Evolutionary conservation across 2,888 invertebrate genomes (phyloP), one percentile per base, ranked within the genome.

Genomic region (Eristalis arbustorum): DNA sequence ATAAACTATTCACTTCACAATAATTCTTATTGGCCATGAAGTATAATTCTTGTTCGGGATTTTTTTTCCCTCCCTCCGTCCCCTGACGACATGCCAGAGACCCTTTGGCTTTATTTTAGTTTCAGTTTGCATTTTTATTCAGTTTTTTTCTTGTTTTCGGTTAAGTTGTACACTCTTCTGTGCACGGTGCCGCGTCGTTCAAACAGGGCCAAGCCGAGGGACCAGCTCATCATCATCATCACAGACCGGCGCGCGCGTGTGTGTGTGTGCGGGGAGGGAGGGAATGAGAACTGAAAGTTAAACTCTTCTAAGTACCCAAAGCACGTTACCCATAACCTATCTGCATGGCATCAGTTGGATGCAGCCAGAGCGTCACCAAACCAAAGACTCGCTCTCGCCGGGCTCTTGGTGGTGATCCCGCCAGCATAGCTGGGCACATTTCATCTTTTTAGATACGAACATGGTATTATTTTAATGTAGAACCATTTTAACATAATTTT

Each of bases 401-500:
- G 68, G 2, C 2, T 0, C 8, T 5, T 31, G 13, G 37, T 42
- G n/a, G 1, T 42, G 14, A 6, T n/a, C 4, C 18, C 3, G 49
- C 49, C 49, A 8, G 49, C 8, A 18, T 18, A 8, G 18, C 18
- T 18, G 75, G 67, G 61, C 84, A 31, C 31, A 85, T 85, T 85
- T 85, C 85, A 85, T 84, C 85, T 85, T 81, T 85, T 81, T 78
- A 85, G 73, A 85, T 81, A 85, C 85, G 76, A 69, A 84, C 88
- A 80, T 85, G 85, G 88, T 88, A 89, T 88, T 90, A 89, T 89
- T 89, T 90, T 89, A 89, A 90, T 90, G 90, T 90, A 89, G 89
- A 89, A 90, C 89, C 90, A 89, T 89, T 89, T 89, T 84, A 88
- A 90, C 90, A 90, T 89, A 89, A 90, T 90, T 89, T 90, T 90